These are phyloP conservation scores for Drosophila ambigua DNA, from an alignment of 1,140 invertebrate genomes.

Conservation along the genomic window DNA sequence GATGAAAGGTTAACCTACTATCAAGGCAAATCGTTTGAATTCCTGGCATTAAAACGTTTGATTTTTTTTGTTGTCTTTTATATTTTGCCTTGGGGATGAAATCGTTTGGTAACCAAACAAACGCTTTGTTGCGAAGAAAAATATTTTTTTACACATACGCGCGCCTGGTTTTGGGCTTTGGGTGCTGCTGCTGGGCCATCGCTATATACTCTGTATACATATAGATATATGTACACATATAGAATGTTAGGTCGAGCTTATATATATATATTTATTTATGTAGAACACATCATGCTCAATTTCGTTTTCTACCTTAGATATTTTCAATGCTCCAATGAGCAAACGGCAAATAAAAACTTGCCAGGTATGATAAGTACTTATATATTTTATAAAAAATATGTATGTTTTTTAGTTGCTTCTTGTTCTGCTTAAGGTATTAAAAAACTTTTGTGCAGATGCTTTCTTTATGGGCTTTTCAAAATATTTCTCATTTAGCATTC, in stretches of 20 bases:
- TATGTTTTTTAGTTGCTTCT: conserved; percentile 19
- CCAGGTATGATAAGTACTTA: background rate
- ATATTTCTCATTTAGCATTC: conserved; percentile 65
- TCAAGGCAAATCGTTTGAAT: conserved; percentile 73
- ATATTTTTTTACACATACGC: conserved; percentile 77
- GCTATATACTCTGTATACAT: background rate
- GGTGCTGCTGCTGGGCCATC: conserved; percentile 38
- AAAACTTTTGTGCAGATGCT: conserved; percentile 56
- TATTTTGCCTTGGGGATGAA: conserved; percentile 28
- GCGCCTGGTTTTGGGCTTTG: conserved; percentile 34
- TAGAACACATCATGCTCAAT: no score
- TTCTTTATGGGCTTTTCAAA: conserved; percentile 37
- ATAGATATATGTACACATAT: conserved; percentile 9
- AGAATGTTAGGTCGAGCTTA: conserved; percentile 31
- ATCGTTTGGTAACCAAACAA: conserved; percentile 76
- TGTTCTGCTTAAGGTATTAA: conserved; percentile 31
- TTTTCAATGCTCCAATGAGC: no score
- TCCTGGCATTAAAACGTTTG: conserved; percentile 72
- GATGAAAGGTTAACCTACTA: conserved; percentile 38
- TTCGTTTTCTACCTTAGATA: no score
- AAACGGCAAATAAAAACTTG: background rate
- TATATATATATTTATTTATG: conserved; percentile 13
- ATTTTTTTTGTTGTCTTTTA: conserved; percentile 54
- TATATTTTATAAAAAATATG: background rate
- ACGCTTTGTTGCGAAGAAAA: conserved; percentile 69